Evolutionary conservation across 2,113 vertebrate genomes (phyloP).

Genomic region (Megaceryle torquata): DNA sequence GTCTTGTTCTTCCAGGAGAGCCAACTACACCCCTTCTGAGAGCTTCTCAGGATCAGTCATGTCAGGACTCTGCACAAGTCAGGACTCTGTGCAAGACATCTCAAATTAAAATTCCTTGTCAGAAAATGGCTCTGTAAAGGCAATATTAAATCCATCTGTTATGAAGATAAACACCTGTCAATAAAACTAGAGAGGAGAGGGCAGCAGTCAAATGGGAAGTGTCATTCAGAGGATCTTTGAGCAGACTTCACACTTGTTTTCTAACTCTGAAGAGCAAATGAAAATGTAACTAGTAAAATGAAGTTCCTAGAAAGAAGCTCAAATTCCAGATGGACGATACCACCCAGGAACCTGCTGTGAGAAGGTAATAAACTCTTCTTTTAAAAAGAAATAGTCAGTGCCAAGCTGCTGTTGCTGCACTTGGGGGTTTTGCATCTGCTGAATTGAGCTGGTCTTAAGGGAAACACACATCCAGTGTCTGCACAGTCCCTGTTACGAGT

Average conservation of each 20-base stretch:
- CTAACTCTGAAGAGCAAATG: not conserved
- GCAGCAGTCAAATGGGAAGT: not conserved
- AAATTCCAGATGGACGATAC: slow-evolving; percentile 1
- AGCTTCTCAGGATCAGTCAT: not conserved
- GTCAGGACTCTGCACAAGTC: not conserved
- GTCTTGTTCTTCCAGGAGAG: not conserved
- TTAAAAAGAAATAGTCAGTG: not conserved
- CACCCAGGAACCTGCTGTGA: slow-evolving; percentile 24
- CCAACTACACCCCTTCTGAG: rapidly evolving
- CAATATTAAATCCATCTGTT: not conserved
- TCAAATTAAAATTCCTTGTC: not conserved
- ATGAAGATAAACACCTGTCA: not conserved
- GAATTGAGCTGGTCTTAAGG: not conserved
- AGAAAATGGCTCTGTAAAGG: not conserved
- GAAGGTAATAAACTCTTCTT: slow-evolving; percentile 1
- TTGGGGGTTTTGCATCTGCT: not conserved
- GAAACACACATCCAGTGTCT: not conserved
- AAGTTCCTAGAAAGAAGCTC: slow-evolving; percentile 35
- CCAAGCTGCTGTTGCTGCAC: not conserved
- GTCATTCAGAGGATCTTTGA: not conserved
- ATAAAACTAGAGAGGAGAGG: not conserved
- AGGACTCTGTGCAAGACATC: not conserved
- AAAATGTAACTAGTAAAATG: not conserved
- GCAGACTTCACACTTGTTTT: not conserved
- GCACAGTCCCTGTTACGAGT: not conserved